phyloP scores from a whole-genome alignment of 2,113 vertebrate genomes.

The Peromyscus polionotus region DNA sequence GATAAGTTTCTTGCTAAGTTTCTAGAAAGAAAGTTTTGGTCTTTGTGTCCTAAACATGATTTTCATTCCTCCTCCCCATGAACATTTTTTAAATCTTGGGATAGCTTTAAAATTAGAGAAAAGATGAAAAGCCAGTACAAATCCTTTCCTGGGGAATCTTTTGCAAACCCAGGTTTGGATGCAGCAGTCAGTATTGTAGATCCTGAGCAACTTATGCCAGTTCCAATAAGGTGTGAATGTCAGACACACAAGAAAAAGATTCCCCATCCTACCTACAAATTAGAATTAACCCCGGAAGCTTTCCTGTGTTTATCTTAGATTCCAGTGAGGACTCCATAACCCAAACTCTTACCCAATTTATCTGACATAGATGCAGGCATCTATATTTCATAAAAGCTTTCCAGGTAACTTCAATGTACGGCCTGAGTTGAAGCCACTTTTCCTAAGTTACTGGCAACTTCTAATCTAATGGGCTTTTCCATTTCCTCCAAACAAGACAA shows the following conservation, averaged over 20 bases:
- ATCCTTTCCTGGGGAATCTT: background rate
- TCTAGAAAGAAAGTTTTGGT: constrained; percentile 48
- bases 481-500: background rate
- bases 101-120: constrained; percentile 14
- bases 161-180: constrained; percentile 1
- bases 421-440: background rate
- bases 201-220: background rate
- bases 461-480: background rate
- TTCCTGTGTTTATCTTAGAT: constrained; percentile 3
- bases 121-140: constrained; percentile 1
- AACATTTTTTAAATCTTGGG: constrained; percentile 29
- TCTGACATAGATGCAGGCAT: background rate
- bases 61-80: background rate
- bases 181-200: background rate
- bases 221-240: background rate
- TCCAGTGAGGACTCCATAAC: background rate
- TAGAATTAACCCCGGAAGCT: background rate
- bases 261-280: background rate
- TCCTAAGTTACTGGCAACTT: background rate
- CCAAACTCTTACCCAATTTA: constrained; percentile 10
- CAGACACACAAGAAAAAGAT: background rate
- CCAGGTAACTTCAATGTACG: background rate
- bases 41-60: constrained; percentile 43
- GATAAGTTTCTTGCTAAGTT: constrained; percentile 67
- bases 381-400: background rate